Percentiles rank a stretch among this genome's conserved stretches.
Conservation (phyloP, 2,888 invertebrate species). For the Zonitis immaculata region DNA sequence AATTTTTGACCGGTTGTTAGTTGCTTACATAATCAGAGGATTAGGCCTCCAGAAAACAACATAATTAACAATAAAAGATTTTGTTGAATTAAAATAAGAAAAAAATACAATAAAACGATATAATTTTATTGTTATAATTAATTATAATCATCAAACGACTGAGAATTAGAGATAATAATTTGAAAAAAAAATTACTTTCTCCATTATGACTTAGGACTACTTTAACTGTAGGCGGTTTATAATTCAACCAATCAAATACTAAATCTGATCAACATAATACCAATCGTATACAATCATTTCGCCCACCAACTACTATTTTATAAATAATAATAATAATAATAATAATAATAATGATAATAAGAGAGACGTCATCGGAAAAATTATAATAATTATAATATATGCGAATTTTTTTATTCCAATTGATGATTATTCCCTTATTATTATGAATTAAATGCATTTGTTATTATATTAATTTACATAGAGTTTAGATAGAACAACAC, state of each 20-base stretch:
- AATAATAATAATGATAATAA: not conserved
- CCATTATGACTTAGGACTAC: conserved; percentile 4
- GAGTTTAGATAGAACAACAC: conserved; percentile 9
- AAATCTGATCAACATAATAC: conserved; percentile 19
- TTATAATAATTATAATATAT: conserved; percentile 3
- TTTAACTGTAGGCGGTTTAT: conserved; percentile 27
- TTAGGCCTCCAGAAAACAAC: conserved; percentile 2
- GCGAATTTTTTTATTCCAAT: not conserved
- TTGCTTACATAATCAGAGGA: too few species aligned
- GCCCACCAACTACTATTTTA: conserved; percentile 15
- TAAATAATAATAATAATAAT: not conserved
- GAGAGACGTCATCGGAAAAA: not conserved
- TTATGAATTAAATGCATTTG: not conserved
- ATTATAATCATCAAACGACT: too few species aligned
- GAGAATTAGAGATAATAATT: not conserved
- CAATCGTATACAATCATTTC: conserved; percentile 14
- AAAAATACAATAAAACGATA: too few species aligned
- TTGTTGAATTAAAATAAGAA: too few species aligned
- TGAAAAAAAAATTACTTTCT: conserved; percentile 4
- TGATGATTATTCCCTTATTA: not conserved
- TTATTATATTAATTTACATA: not conserved
- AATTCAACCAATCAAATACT: conserved; percentile 26
- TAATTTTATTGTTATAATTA: too few species aligned
- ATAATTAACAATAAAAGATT: conserved; percentile 15
- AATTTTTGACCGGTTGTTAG: too few species aligned